Percentiles rank a stretch among this genome's conserved stretches.
Evolutionary conservation across 2,888 invertebrate species (phyloP).

Genomic region (Operophtera brumata): DNA sequence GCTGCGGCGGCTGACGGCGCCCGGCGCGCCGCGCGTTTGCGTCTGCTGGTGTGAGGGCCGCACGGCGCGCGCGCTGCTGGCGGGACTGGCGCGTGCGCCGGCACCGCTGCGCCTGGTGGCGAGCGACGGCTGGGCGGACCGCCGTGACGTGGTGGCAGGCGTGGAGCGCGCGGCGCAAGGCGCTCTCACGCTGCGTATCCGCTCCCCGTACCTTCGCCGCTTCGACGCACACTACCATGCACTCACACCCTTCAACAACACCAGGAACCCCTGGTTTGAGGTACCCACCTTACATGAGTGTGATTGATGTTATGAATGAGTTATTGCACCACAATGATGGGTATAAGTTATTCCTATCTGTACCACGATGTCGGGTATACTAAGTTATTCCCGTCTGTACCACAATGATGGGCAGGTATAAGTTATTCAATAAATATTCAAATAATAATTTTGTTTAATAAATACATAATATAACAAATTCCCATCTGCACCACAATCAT

Average conservation of each 20-base stretch:
- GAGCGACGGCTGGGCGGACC: conserved; percentile 87
- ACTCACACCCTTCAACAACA: conserved; percentile 82
- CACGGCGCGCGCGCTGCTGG: conserved; percentile 83
- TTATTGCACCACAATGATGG: too few relatives aligned
- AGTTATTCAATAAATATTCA: too few relatives aligned
- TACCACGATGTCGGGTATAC: too few relatives aligned
- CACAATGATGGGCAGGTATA: too few relatives aligned
- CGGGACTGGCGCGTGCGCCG: conserved; percentile 78
- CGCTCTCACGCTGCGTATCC: conserved; percentile 87
- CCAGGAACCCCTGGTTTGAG: conserved; percentile 86
- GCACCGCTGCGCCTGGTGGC: conserved; percentile 81
- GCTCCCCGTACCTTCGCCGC: conserved; percentile 83
- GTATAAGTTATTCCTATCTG: too few relatives aligned
- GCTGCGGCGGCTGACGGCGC: conserved; percentile 68
- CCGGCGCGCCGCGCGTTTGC: conserved; percentile 76
- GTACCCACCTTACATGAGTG: conserved; percentile 29
- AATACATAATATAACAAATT: too few relatives aligned
- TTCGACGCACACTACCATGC: conserved; percentile 86
- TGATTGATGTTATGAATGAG: too few relatives aligned
- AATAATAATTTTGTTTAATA: too few relatives aligned
- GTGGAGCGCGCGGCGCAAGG: conserved; percentile 84
- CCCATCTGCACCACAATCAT: too few relatives aligned
- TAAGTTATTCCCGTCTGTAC: too few relatives aligned
- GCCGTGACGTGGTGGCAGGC: conserved; percentile 86
- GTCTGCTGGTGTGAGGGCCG: conserved; percentile 90